These are phyloP conservation scores for Propithecus deckenii DNA, from an alignment of 2,797 vertebrate genomes.

Conservation along the genomic window DNA sequence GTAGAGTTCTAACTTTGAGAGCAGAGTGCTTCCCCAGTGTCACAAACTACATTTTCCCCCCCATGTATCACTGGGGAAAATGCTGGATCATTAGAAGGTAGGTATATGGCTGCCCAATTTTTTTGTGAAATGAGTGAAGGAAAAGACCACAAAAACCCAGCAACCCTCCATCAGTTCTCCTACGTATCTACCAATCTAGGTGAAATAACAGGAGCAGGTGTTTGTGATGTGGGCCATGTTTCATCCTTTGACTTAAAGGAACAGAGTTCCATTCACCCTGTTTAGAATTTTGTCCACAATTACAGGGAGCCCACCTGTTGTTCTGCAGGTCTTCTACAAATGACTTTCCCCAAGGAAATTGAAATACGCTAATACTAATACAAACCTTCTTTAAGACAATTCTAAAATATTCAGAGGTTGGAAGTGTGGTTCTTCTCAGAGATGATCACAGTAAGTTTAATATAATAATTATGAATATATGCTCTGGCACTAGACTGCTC, in stretches of 20 bases:
- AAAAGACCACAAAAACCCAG: neutral
- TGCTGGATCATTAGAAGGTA: neutral
- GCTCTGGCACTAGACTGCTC: neutral
- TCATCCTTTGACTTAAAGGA: neutral
- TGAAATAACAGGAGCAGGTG: neutral
- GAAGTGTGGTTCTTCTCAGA: neutral
- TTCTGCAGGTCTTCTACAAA: neutral
- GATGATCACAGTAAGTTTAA: neutral
- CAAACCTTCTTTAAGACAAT: neutral
- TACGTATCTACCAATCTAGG: neutral
- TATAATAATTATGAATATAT: neutral
- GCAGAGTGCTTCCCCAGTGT: neutral
- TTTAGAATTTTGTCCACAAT: neutral
- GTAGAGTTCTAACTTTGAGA: constrained; percentile 23
- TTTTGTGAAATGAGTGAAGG: neutral
- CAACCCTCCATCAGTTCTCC: neutral
- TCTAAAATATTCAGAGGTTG: neutral
- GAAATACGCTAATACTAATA: neutral
- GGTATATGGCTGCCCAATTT: neutral
- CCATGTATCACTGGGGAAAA: neutral
- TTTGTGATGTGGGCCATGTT: neutral
- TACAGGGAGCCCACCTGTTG: neutral
- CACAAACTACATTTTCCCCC: neutral
- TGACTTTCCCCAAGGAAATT: neutral
- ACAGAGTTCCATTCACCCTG: neutral